These are phyloP conservation scores for Epinephelus cyanopodus DNA, from an alignment of 2,113 vertebrate genomes.

Conservation along the genomic window DNA sequence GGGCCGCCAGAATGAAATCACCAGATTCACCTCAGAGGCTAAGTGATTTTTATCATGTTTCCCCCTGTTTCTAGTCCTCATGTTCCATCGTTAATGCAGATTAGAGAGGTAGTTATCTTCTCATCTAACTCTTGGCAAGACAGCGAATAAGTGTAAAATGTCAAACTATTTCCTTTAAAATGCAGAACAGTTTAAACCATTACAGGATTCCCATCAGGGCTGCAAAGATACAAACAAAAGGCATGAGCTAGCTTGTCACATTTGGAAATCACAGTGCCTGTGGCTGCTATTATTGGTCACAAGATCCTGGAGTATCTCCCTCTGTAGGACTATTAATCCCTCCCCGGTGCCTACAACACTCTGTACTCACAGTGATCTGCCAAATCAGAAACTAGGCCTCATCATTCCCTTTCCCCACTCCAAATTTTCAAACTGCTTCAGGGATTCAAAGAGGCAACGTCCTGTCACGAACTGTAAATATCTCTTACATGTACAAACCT, in stretches of 20 bases:
- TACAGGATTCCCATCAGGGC: neutral
- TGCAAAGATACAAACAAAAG: neutral
- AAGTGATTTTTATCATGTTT: too few relatives aligned
- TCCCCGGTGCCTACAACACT: neutral
- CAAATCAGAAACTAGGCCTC: neutral
- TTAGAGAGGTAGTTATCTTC: too few relatives aligned
- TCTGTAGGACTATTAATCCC: neutral
- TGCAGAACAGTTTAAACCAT: neutral
- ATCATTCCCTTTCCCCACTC: neutral
- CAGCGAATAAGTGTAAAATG: neutral
- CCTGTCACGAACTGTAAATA: neutral
- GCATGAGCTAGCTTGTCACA: neutral
- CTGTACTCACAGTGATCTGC: neutral
- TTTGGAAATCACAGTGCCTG: neutral
- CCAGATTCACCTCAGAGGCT: too few relatives aligned
- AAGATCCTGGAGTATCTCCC: neutral
- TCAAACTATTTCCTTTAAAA: neutral
- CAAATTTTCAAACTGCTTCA: neutral
- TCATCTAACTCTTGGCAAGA: too few relatives aligned
- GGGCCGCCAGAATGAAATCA: too few relatives aligned
- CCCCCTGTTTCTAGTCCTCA: too few relatives aligned
- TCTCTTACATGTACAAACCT: neutral
- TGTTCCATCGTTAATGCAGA: too few relatives aligned
- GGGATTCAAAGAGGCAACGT: neutral
- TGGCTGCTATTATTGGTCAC: neutral